Conservation (phyloP, 2,888 invertebrate species). For the Tetranychus piercei region DNA sequence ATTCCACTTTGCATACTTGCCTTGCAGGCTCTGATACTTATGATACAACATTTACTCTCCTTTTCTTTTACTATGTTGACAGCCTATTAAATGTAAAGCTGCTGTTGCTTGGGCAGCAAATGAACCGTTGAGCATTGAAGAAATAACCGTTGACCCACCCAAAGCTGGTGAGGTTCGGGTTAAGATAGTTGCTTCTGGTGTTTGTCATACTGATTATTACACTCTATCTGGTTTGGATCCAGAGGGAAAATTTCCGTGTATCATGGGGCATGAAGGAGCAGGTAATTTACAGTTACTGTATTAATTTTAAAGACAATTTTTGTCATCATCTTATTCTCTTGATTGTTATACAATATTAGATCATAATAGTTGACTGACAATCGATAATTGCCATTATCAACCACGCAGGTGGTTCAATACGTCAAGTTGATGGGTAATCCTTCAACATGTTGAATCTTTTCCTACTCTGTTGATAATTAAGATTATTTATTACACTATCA, state of each 20-base stretch:
- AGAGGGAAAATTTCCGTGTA: constrained; percentile 73
- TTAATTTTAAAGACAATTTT: neutral
- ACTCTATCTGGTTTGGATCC: constrained; percentile 68
- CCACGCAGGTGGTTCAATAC: too few relatives aligned
- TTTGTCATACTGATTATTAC: constrained; percentile 79
- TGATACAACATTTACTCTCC: neutral
- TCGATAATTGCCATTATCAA: too few relatives aligned
- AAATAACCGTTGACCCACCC: constrained; percentile 81
- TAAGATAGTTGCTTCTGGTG: constrained; percentile 31
- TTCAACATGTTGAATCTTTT: too few relatives aligned
- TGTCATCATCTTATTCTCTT: too few relatives aligned
- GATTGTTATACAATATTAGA: too few relatives aligned
- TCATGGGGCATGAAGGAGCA: constrained; percentile 89
- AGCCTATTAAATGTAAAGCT: constrained; percentile 75
- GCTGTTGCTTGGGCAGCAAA: constrained; percentile 93
- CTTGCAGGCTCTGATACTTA: too few relatives aligned
- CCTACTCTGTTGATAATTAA: neutral
- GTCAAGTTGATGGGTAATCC: too few relatives aligned
- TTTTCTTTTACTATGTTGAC: neutral
- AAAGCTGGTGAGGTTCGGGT: constrained; percentile 63
- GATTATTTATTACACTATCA: neutral
- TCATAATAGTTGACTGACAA: too few relatives aligned
- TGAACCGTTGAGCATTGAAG: constrained; percentile 68
- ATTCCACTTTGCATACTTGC: neutral
- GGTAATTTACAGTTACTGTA: neutral